Evolutionary conservation across 2,797 vertebrate genomes (phyloP), one percentile per base, ranked within the genome.

Genomic region (Sparus aurata): DNA sequence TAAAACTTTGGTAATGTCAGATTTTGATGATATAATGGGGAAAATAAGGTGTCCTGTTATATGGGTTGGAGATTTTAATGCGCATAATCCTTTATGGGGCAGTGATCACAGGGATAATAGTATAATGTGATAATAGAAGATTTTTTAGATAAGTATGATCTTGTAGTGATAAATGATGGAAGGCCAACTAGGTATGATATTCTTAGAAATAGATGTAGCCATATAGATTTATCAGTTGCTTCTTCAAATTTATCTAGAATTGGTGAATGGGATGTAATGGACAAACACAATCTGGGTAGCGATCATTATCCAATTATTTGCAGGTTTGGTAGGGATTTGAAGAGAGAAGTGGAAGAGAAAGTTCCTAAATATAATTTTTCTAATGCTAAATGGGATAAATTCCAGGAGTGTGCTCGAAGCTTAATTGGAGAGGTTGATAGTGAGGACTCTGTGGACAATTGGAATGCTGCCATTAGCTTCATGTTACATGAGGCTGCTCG

Each of bases 401-500:
- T 52, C n/a, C 2, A 15, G 9, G 10, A 3, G 11, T 2, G 3
- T 3, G 5, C 18, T 8, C 2, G 3, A 4, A 20, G 3, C 7
- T 6, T 4, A 2, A 2, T n/a, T 8, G 49, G 20, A 22, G 49
- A n/a, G 3, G 20, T 52, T 11, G 10, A 16, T 11, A n/a, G 20
- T 12, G 49, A 52, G 20, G 49, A n/a, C 3, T n/a, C 10, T 11
- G 20, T n/a, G 9, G 49, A 52, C 7, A 10, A n/a, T 1, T 52
- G 20, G 49, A 52, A 20, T 4, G 9, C 3, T 2, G n/a, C 49
- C 18, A 3, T 50, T n/a, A 8, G 49, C 9, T n/a, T 20, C 6
- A 18, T n/a, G 18, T 7, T n/a, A 9, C 18, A 18, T 8, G 7
- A 18, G 11, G 46, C 46, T 17, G 16, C 17, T 47, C 16, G 25